phyloP scores from a whole-genome alignment of 2,797 vertebrate genomes.

The Pteronotus mesoamericanus region DNA sequence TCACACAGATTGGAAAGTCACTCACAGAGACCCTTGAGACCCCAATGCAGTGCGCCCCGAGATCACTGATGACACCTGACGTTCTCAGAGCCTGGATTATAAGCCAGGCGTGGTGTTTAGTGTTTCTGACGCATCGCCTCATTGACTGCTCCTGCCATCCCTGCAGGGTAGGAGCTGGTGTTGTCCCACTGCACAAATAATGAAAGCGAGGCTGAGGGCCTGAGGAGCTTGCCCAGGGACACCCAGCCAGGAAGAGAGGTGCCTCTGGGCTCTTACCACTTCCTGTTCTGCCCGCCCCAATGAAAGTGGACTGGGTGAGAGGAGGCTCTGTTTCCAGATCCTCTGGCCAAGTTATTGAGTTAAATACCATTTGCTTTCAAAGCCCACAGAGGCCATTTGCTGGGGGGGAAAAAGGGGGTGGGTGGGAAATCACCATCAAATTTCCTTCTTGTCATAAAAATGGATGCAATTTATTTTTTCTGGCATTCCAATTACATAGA shows the following conservation, averaged over 20 bases:
- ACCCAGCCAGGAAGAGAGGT: neutral
- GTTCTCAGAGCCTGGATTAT: neutral
- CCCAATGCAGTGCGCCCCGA: neutral
- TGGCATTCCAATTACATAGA: conserved; percentile 67
- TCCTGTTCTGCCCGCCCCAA: neutral
- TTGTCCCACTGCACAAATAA: neutral
- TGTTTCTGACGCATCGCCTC: neutral
- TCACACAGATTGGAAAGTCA: neutral
- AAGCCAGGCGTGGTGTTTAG: neutral
- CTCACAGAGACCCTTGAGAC: neutral
- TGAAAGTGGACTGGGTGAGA: neutral
- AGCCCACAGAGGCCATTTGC: neutral
- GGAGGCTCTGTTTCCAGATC: neutral
- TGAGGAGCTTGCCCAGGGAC: neutral
- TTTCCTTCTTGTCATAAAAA: conserved; percentile 63
- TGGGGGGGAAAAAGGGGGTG: conserved; percentile 35
- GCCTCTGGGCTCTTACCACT: neutral
- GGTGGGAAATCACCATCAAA: conserved; percentile 64
- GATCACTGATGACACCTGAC: neutral
- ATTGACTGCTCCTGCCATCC: fast-evolving
- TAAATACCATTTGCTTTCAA: conserved; percentile 40
- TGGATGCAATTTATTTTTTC: conserved; percentile 71
- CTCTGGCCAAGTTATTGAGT: neutral
- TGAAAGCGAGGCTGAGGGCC: neutral
- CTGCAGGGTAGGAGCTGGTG: no score